Evolutionary conservation across 2,888 invertebrate genomes (phyloP), one percentile per base, ranked within the genome.

Genomic region (Apodemia zela): DNA sequence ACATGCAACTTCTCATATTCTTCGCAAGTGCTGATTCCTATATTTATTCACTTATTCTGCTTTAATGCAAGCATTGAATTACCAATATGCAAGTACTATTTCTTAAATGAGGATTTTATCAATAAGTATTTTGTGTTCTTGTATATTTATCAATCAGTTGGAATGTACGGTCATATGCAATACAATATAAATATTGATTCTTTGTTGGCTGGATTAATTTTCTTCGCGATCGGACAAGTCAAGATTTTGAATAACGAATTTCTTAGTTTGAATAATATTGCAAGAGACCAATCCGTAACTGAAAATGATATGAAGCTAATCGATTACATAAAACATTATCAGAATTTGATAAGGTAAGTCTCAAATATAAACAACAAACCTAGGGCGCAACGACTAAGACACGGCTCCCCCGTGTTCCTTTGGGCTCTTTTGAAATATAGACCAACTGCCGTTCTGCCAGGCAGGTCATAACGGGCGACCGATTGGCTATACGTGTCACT

Each of bases 81-180:
- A 62, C 88, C 89, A 2, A 74, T 89, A 67, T 85, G 83, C 69
- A 80, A 81, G 69, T 89, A 86, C 71, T 85, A 84, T 70, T 89
- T 89, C 68, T 72, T 89, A 61, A 77, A 72, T 25, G 78, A 81
- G 11, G 76, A 84, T 59, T 25, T 72, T 3, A 72, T 82, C 21
- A 66, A 75, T 4, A 69, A 72, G 2, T 81, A 83, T 73, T 87
- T 81, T 66, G 29, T 68, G 18, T 72, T 74, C 62, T 82, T 73
- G 73, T 85, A 73, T 38, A 57, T 83, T 38, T 89, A 87, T 65
- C 87, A 88, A 68, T 73, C 81, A 2, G 57, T 80, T n/a, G 84
- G 85, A 0, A 82, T 87, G 67, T 87, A 81, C 61, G 80, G 76
- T 0, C 87, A 89, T 63, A 84, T 89, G 88, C 78, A 73, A 62